Percentiles rank a stretch among this genome's conserved stretches.
Conservation (phyloP, 2,797 vertebrate genomes). For the Lagorchestes hirsutus region DNA sequence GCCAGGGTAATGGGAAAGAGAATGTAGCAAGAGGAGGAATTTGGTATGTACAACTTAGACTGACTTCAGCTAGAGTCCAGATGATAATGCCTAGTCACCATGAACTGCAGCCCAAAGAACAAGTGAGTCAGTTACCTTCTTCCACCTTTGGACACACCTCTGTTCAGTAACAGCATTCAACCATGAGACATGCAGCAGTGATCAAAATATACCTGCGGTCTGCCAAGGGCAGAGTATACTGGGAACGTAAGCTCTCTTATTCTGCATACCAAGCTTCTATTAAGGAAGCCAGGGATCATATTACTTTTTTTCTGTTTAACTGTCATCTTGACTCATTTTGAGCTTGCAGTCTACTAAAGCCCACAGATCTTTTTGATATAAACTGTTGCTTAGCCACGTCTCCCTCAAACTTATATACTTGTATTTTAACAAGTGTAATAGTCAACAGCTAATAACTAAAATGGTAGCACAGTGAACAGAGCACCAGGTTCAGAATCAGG, state of each 20-base stretch:
- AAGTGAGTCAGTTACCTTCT: neutral
- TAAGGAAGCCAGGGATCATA: neutral
- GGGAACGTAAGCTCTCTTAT: neutral
- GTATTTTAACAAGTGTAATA: neutral
- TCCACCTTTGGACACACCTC: neutral
- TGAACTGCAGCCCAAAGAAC: neutral
- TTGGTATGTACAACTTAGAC: neutral
- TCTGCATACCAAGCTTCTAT: neutral
- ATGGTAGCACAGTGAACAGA: neutral
- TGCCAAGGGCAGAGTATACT: neutral
- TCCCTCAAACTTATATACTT: neutral
- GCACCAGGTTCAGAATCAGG: neutral
- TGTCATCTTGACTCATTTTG: neutral
- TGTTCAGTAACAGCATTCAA: neutral
- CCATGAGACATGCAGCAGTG: neutral
- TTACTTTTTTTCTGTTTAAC: neutral
- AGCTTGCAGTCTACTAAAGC: neutral
- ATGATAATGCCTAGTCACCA: neutral
- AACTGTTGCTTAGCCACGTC: neutral
- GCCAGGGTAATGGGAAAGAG: neutral
- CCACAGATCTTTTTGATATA: neutral
- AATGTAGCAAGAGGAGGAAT: neutral
- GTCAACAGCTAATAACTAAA: neutral
- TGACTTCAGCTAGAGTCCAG: neutral
- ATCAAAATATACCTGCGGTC: neutral